These are phyloP conservation scores for Isichthys henryi DNA, from an alignment of 2,113 vertebrate species.

Conservation along the genomic window DNA sequence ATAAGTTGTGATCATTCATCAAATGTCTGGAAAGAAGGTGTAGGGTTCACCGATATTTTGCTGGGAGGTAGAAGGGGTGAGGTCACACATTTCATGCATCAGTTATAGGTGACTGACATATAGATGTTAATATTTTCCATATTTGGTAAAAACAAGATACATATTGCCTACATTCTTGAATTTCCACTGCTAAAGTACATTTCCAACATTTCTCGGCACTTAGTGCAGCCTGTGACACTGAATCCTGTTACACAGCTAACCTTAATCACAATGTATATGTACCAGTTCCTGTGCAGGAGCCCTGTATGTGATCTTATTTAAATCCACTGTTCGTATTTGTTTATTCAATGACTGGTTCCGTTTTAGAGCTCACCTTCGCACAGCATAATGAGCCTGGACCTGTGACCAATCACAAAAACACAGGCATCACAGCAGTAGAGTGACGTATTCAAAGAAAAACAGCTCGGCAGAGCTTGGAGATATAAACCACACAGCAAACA, in stretches of 20 bases:
- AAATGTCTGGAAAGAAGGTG: not conserved
- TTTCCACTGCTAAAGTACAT: not conserved
- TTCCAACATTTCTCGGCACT: not conserved
- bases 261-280: not conserved
- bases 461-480: not conserved
- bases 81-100: not conserved
- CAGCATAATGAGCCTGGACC: not conserved
- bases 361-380: not conserved
- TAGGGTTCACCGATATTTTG: not conserved
- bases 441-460: not conserved
- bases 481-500: not conserved
- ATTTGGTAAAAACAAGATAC: not conserved
- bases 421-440: not conserved
- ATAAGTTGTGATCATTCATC: slow-evolving; percentile 42
- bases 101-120: not conserved
- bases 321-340: not conserved
- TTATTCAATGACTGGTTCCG: not conserved
- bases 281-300: not conserved
- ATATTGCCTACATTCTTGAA: not conserved
- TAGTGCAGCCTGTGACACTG: not conserved
- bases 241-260: not conserved
- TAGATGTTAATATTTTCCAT: not conserved
- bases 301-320: not conserved
- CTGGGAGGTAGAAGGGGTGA: not conserved
- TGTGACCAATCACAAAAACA: not conserved